These are phyloP conservation scores for Volucella inflata DNA, from an alignment of 2,888 invertebrate species.

Conservation along the genomic window DNA sequence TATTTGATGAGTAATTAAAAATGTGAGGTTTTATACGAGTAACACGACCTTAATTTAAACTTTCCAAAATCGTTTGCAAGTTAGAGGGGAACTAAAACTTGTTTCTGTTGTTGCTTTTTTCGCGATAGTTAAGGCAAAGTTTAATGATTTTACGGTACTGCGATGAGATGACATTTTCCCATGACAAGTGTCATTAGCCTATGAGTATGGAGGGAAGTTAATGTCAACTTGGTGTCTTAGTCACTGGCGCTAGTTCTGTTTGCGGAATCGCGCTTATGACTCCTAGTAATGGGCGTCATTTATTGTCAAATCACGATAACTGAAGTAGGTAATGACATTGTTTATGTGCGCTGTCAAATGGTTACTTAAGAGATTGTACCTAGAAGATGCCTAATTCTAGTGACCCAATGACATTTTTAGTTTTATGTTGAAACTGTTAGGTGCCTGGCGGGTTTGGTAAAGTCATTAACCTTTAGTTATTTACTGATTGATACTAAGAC, in stretches of 20 bases:
- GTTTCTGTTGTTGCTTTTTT: constrained; percentile 5
- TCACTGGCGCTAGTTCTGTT: too few species aligned
- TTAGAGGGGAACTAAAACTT: constrained; percentile 15
- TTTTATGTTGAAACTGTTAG: too few species aligned
- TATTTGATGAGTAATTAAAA: constrained; percentile 23
- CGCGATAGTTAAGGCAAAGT: constrained; percentile 18
- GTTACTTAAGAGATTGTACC: neutral
- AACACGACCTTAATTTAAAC: constrained; percentile 22
- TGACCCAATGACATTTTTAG: too few species aligned
- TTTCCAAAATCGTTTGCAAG: constrained; percentile 34
- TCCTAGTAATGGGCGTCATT: neutral
- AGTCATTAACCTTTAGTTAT: too few species aligned
- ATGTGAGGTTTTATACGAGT: neutral
- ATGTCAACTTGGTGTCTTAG: too few species aligned
- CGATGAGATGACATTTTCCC: constrained; percentile 47
- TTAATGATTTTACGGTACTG: constrained; percentile 51
- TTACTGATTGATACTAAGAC: too few species aligned
- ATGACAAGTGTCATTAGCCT: constrained; percentile 57
- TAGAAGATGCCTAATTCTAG: too few species aligned
- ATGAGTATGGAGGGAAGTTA: neutral
- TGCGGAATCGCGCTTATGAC: neutral
- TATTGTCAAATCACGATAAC: neutral
- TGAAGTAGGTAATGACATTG: neutral
- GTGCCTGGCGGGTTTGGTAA: too few species aligned
- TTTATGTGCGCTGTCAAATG: neutral